Evolutionary conservation across 2,797 vertebrate species (phyloP), one percentile per base, ranked within the genome.

Genomic region (Sebastiscus albofasciatus): DNA sequence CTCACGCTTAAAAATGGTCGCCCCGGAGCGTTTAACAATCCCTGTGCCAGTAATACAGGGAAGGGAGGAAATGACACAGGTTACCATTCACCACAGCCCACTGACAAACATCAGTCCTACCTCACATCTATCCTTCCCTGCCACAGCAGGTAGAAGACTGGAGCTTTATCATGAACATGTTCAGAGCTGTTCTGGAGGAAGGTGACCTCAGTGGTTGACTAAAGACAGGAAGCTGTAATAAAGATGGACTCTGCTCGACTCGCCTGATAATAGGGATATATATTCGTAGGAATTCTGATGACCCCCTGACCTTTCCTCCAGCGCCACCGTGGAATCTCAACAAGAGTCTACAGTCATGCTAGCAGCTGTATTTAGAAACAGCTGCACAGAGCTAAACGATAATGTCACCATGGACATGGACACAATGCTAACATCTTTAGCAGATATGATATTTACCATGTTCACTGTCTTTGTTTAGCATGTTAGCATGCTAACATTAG

Each of bases 11-110:
- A 94, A 95, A 86, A 95, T 83, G 92, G 93, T 94, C 83, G 64
- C 92, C 93, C 92, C 90, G 91, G 95, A 96, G 91, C 95, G 95
- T 92, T 96, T 96, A 94, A 96, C 95, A 93, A 96, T 94, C 87
- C 95, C 96, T 96, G 92, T 78, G 74, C 80, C 88, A 92, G 83
- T 90, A 86, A 85, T 82, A 87, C 79, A 83, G 77, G 80, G 87
- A 81, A 87, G 80, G 88, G 87, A 88, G 87, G 89, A 93, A 86
- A 93, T 75, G 59, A 93, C 72, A 94, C 77, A 88, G 26, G 90
- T 92, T 95, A 93, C 81, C 80, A 88, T 80, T 85, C 42, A 71
- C 81, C 42, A 80, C 66, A 75, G 55, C 24, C 67, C 71, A 71
- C n/a, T 67, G 46, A 77, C 31, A 79, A 80, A 83, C 74, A 87